phyloP scores from a whole-genome alignment of 1,140 invertebrate species.

The Periplaneta americana region DNA sequence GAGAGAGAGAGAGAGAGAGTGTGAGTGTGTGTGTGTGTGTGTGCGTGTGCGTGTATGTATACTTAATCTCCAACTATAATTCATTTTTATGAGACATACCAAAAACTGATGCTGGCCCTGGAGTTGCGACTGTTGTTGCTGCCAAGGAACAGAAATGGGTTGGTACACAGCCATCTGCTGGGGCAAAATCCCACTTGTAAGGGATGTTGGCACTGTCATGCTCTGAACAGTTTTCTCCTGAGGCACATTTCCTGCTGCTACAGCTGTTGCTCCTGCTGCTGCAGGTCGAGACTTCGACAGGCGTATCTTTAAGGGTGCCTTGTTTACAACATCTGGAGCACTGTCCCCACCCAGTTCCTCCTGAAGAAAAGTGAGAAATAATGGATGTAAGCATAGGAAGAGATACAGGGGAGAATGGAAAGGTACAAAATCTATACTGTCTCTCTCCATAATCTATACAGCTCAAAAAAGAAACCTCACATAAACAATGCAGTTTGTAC shows the following conservation, averaged over 20 bases:
- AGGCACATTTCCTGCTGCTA: background rate
- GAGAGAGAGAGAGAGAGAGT: no score
- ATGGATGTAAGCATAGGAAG: no score
- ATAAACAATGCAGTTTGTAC: no score
- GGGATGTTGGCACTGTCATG: background rate
- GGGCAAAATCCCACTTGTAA: background rate
- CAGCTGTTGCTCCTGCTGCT: background rate
- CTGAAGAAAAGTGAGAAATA: no score
- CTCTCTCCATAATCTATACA: no score
- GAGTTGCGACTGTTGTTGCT: background rate
- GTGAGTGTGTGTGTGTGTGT: no score
- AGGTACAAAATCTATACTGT: no score
- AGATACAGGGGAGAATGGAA: no score
- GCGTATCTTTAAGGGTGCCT: background rate
- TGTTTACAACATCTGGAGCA: background rate
- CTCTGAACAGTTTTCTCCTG: no score
- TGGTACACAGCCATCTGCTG: slow-evolving; percentile 1
- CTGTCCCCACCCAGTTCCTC: background rate
- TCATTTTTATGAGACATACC: background rate
- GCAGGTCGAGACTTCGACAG: background rate
- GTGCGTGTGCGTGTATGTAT: no score
- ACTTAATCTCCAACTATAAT: no score
- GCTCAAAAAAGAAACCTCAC: no score
- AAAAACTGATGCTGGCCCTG: background rate
- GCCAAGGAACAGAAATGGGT: background rate